Percentiles rank a stretch among this genome's conserved stretches.
Conservation (phyloP, 2,888 invertebrate species). For the Scaptomyza reducta region DNA sequence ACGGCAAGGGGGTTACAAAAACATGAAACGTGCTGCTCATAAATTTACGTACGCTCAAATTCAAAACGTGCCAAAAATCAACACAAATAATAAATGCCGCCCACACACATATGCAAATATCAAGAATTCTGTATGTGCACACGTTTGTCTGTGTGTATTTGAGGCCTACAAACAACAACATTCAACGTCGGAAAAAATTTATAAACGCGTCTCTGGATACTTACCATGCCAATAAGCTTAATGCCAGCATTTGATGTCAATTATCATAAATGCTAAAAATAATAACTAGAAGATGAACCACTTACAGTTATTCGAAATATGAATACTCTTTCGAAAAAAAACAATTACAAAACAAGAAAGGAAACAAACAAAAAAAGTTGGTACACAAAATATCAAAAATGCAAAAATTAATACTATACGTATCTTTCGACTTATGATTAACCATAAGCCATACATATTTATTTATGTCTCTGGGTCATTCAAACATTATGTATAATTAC, state of each 20-base stretch:
- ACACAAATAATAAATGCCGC: constrained; percentile 46
- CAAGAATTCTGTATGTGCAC: constrained; percentile 9
- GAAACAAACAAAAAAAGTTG: no score
- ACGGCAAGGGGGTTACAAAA: neutral
- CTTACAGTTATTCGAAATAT: neutral
- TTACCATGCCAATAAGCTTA: constrained; percentile 76
- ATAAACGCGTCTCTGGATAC: constrained; percentile 39
- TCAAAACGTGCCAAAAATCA: constrained; percentile 56
- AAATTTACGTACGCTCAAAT: constrained; percentile 61
- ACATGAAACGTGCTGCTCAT: constrained; percentile 51
- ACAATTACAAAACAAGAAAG: neutral
- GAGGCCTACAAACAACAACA: constrained; percentile 42
- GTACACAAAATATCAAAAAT: no score
- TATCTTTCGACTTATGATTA: no score
- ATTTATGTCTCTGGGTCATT: no score
- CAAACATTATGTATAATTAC: no score
- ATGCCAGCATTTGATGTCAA: constrained; percentile 75
- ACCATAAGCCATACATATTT: no score
- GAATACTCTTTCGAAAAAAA: constrained; percentile 22
- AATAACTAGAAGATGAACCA: constrained; percentile 9
- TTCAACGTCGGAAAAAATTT: constrained; percentile 49
- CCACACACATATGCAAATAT: constrained; percentile 50
- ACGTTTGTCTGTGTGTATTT: constrained; percentile 9
- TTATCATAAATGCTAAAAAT: constrained; percentile 70
- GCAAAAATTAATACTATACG: no score